Evolutionary conservation across 2,797 vertebrate genomes (phyloP), one percentile per base, ranked within the genome.

Genomic region (Hoplostethus mediterraneus): DNA sequence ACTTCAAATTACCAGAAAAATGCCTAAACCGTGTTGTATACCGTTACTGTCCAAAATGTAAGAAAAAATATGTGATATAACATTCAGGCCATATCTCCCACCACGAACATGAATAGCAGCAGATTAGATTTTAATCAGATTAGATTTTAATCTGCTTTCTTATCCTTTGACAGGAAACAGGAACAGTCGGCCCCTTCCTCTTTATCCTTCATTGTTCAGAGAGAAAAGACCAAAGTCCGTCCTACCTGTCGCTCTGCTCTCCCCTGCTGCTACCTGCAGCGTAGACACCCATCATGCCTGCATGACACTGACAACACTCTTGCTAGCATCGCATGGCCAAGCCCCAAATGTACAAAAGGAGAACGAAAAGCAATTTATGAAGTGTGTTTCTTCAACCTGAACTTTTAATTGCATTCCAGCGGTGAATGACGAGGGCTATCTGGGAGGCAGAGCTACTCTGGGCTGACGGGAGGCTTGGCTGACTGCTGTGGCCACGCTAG

Each of bases 211-310:
- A 40, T 71, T 64, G 63, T 58, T 81, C 65, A 52, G 28, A 79
- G 28, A 79, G 74, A 58, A 64, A 74, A 74, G 69, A 83, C 63
- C 76, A 81, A 77, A 86, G 77, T 75, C 49, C 48, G 45, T 67
- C 45, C 9, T 5, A 77, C 68, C 1, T 70, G 74, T 4, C 16
- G 63, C 52, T 60, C 62, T 53, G 28, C 77, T 74, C 55, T 83
- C 51, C 66, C 80, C 73, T 64, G 62, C 61, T 70, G 71, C 82
- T 69, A 75, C 73, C 61, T 60, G 5, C 70, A 75, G 28, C 28
- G 28, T 28, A 28, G 74, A 73, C 72, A 84, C 79, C 47, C 44
- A 83, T 88, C 81, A 79, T 71, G 52, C 73, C 80, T 75, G 72
- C 51, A 66, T 25, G 1, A 17, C 61, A 49, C 69, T 59, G 73